Percentiles rank a stretch among this genome's conserved stretches.
phyloP scores from a whole-genome alignment of 2,888 invertebrate species.

The Chirona hameri region DNA sequence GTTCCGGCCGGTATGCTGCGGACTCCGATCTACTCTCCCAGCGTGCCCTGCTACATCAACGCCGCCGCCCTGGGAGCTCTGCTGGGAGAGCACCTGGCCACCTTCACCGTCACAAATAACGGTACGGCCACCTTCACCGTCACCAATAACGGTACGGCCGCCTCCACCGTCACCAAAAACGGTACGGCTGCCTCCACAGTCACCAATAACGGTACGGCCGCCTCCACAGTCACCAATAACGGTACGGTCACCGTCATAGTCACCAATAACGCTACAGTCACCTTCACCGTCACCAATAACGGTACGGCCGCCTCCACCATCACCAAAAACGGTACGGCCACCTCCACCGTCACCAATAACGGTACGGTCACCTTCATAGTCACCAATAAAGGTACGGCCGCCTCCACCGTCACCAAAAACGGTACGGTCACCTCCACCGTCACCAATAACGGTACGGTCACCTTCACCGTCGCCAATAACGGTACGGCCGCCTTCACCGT shows the following conservation, averaged over 20 bases:
- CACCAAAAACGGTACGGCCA: no score
- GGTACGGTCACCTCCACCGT: background rate
- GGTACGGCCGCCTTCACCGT: no score
- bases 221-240: no score
- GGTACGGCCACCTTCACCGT: background rate
- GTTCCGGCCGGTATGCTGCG: conserved; percentile 1
- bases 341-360: no score
- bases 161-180: no score
- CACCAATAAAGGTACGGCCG: no score
- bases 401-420: background rate
- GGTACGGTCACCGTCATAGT: background rate
- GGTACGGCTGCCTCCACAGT: no score
- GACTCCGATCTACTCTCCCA: background rate
- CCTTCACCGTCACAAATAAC: conserved; percentile 3
- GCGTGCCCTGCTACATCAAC: background rate
- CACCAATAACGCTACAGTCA: background rate
- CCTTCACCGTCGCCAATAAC: no score
- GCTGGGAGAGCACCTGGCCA: background rate
- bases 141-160: background rate
- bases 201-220: no score
- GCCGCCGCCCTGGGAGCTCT: background rate
- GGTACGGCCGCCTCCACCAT: no score
- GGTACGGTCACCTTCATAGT: no score
- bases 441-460: background rate
- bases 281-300: background rate